Evolutionary conservation across 2,797 vertebrate species (phyloP).

Genomic region (Dromococcyx pavoninus): DNA sequence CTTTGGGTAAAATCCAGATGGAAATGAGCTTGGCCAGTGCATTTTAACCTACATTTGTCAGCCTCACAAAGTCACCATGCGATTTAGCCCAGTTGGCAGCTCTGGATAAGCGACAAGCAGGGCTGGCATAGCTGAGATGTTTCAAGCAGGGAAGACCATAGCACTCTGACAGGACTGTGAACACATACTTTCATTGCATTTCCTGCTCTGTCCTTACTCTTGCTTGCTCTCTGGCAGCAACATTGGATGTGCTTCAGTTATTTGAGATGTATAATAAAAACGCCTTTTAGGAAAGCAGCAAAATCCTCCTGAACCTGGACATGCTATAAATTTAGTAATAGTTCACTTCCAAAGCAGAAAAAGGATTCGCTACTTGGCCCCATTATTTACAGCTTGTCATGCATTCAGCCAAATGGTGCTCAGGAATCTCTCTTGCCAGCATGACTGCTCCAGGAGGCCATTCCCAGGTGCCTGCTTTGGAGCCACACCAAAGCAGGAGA

Average conservation of each 20-base stretch:
- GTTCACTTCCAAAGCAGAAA: background rate
- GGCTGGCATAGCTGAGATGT: constrained; percentile 43
- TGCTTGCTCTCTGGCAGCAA: background rate
- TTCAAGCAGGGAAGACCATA: background rate
- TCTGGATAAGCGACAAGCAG: background rate
- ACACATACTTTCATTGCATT: accelerated
- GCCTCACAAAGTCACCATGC: constrained; percentile 31
- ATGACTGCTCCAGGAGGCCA: accelerated
- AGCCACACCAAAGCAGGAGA: accelerated
- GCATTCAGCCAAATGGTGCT: accelerated
- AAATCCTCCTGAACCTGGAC: background rate
- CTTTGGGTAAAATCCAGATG: constrained; percentile 63
- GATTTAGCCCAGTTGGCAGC: constrained; percentile 62
- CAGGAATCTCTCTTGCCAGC: accelerated
- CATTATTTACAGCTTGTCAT: background rate
- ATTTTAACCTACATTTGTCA: constrained; percentile 66
- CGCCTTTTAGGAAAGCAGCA: background rate
- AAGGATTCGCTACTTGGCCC: accelerated
- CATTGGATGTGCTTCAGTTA: accelerated
- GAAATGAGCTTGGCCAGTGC: constrained; percentile 50
- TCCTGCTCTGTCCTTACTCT: background rate
- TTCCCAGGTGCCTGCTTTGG: accelerated
- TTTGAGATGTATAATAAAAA: background rate
- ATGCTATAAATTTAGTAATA: background rate
- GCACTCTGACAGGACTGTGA: background rate